These are phyloP conservation scores for Sebastiscus tertius DNA, from an alignment of 2,797 vertebrate genomes.

Conservation along the genomic window DNA sequence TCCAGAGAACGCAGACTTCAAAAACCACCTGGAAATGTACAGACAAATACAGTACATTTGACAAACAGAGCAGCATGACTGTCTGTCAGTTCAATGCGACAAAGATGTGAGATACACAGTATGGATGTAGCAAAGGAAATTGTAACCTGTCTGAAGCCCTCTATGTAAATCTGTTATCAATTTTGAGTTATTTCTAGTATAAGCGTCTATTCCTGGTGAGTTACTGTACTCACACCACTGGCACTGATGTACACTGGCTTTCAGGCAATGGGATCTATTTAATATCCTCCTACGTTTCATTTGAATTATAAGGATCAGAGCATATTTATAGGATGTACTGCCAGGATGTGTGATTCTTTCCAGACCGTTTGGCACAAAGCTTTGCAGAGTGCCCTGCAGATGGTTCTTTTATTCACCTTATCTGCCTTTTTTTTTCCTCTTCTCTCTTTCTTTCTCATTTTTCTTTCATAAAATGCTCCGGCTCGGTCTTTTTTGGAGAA, in stretches of 20 bases:
- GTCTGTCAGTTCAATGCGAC: neutral
- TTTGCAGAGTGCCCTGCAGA: conserved; percentile 82
- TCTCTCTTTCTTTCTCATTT: conserved; percentile 46
- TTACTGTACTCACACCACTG: conserved; percentile 64
- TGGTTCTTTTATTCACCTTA: conserved; percentile 82
- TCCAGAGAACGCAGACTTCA: conserved; percentile 9
- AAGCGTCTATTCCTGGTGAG: conserved; percentile 60
- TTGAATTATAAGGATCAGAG: conserved; percentile 79
- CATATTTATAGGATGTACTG: conserved; percentile 83
- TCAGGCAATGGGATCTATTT: conserved; percentile 77
- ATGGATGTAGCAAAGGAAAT: conserved; percentile 13
- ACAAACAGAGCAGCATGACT: neutral
- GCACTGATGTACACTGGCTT: conserved; percentile 64
- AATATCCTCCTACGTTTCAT: conserved; percentile 82
- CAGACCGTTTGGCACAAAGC: conserved; percentile 87
- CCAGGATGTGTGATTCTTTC: conserved; percentile 86
- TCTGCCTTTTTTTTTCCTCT: conserved; percentile 66
- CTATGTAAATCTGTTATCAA: conserved; percentile 52
- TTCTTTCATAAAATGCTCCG: conserved; percentile 74
- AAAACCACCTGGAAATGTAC: neutral
- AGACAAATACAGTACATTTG: neutral
- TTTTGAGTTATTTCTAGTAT: conserved; percentile 64
- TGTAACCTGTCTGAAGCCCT: conserved; percentile 1
- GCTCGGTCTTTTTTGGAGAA: conserved; percentile 67
- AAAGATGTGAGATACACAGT: neutral